phyloP scores from a whole-genome alignment of 2,797 vertebrate genomes.

The Psittacula derbiana region DNA sequence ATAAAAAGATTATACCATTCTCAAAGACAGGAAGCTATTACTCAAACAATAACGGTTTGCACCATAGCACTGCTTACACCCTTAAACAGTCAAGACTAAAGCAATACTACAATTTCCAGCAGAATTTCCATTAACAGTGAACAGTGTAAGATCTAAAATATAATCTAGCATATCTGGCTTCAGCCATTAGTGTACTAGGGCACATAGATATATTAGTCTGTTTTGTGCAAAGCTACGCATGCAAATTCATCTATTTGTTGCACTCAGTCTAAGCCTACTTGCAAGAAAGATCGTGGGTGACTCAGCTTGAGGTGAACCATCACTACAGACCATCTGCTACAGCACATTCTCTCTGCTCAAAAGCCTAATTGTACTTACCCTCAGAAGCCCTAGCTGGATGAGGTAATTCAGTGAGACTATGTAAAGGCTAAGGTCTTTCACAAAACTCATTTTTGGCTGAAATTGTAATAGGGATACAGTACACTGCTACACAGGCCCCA shows the following conservation, averaged over 20 bases:
- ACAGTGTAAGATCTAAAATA: not conserved
- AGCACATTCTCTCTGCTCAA: not conserved
- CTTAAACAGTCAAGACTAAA: not conserved
- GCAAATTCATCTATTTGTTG: not conserved
- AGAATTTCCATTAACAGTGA: not conserved
- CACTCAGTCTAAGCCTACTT: not conserved
- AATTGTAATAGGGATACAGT: not conserved
- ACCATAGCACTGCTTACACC: rapidly evolving
- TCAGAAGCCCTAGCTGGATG: not conserved
- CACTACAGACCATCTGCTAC: constrained; percentile 18
- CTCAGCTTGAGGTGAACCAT: constrained; percentile 4
- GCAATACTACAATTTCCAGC: not conserved
- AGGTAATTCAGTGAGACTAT: not conserved
- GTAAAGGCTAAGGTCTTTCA: not conserved
- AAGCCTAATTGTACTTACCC: not conserved
- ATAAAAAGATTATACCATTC: not conserved
- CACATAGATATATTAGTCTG: not conserved
- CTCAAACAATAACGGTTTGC: not conserved
- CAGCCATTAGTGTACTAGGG: not conserved
- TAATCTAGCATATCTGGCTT: not conserved
- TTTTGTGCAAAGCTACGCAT: not conserved
- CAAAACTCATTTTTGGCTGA: not conserved
- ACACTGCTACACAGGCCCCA: not conserved
- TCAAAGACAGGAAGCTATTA: not conserved
- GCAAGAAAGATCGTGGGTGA: not conserved